A percentile compares a stretch with the other conserved stretches of the same genome.
phyloP scores from a whole-genome alignment of 2,888 invertebrate genomes.

The Catocala nupta region DNA sequence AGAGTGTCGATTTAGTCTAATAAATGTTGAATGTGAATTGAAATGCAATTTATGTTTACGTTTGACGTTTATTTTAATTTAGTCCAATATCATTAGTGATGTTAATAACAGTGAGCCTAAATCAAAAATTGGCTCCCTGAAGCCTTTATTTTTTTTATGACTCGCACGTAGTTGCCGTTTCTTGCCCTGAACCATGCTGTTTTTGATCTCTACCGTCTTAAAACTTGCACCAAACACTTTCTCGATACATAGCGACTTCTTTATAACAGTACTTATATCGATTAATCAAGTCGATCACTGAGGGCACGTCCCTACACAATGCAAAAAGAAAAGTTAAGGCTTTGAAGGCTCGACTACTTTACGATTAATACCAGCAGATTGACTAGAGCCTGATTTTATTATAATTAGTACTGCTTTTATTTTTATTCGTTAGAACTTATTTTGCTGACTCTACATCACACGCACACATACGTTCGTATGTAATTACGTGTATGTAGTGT shows the following conservation, averaged over 20 bases:
- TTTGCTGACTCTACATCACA: not conserved
- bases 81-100: too few species aligned
- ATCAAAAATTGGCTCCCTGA: too few species aligned
- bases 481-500: too few species aligned
- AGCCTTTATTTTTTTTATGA: too few species aligned
- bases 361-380: slow-evolving; percentile 38
- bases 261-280: slow-evolving; percentile 67
- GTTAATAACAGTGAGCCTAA: too few species aligned
- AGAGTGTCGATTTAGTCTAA: too few species aligned
- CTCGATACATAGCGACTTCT: slow-evolving; percentile 47
- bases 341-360: slow-evolving; percentile 31
- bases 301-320: slow-evolving; percentile 48
- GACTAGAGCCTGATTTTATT: slow-evolving; percentile 37
- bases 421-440: not conserved
- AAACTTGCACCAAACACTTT: slow-evolving; percentile 33
- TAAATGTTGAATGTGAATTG: too few species aligned
- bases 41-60: too few species aligned
- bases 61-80: too few species aligned
- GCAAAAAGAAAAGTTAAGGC: slow-evolving; percentile 57
- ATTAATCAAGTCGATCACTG: slow-evolving; percentile 72
- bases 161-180: too few species aligned
- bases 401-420: slow-evolving; percentile 40
- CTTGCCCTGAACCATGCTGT: too few species aligned
- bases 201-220: not conserved
- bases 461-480: too few species aligned